Conservation (phyloP, 2,113 vertebrate genomes). For the Onychostoma macrolepis region DNA sequence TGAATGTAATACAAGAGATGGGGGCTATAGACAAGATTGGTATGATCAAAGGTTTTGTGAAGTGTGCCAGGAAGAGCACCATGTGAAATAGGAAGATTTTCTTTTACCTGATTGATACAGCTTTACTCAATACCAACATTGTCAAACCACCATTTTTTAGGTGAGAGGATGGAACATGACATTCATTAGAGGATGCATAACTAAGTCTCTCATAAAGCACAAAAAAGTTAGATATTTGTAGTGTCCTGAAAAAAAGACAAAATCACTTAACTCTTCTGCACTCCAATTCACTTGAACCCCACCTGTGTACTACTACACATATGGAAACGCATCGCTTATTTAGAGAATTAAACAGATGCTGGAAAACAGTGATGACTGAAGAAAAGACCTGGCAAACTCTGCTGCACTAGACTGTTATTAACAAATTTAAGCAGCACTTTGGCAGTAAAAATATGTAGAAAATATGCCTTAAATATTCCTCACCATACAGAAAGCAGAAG, state of each 20-base stretch:
- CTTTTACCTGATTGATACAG: not conserved
- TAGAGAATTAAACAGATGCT: not conserved
- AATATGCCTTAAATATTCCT: not conserved
- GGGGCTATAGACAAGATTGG: constrained; percentile 9
- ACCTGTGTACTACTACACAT: not conserved
- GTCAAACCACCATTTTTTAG: not conserved
- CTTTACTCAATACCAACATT: not conserved
- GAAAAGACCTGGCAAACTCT: not conserved
- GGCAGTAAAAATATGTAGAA: not conserved
- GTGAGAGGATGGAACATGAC: not conserved
- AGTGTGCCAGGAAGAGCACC: not conserved
- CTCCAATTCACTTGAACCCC: not conserved
- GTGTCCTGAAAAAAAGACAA: not conserved
- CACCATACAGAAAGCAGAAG: not conserved
- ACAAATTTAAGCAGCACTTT: not conserved
- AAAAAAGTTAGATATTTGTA: not conserved
- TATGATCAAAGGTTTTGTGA: constrained; percentile 19
- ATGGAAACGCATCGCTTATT: not conserved
- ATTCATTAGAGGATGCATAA: not conserved
- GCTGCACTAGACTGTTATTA: not conserved
- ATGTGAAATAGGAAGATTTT: not conserved
- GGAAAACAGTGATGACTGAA: not conserved
- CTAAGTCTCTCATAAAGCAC: not conserved
- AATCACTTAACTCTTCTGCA: not conserved
- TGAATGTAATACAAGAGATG: constrained; percentile 6